These are phyloP conservation scores for Uria lomvia DNA, from an alignment of 2,113 vertebrate species.

Conservation along the genomic window DNA sequence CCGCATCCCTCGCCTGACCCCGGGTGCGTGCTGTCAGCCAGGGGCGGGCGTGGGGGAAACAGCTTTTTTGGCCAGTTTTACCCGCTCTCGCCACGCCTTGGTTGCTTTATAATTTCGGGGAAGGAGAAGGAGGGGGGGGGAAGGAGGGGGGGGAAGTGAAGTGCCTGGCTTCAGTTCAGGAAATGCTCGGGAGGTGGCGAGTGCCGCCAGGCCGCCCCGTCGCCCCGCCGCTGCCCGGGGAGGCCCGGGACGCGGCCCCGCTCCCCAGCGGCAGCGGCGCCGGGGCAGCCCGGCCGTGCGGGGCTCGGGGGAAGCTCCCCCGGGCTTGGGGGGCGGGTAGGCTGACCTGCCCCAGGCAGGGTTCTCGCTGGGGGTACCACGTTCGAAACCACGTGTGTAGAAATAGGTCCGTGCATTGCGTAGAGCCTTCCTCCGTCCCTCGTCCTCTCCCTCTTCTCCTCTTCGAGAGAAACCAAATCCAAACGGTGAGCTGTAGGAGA, in stretches of 20 bases:
- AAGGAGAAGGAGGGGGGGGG: background rate
- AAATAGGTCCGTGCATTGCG: background rate
- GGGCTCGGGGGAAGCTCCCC: background rate
- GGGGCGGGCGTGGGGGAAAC: background rate
- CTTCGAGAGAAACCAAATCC: constrained; percentile 66
- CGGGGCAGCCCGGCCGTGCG: too few relatives aligned
- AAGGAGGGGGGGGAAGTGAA: too few relatives aligned
- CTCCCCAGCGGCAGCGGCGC: background rate
- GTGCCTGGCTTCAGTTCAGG: background rate
- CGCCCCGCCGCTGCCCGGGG: background rate
- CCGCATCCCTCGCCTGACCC: too few relatives aligned
- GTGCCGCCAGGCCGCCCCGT: background rate
- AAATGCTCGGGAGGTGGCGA: background rate
- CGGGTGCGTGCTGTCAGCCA: background rate
- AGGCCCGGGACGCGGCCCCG: background rate
- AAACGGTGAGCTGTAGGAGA: constrained; percentile 14
- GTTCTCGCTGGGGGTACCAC: background rate
- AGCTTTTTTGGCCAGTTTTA: background rate
- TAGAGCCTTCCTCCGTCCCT: background rate
- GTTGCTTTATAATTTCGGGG: too few relatives aligned
- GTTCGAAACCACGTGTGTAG: background rate
- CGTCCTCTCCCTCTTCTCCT: background rate
- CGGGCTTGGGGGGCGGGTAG: too few relatives aligned
- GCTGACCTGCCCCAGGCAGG: background rate
- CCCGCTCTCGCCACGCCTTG: background rate